Evolutionary conservation across 2,113 vertebrate species (phyloP).

Genomic region (Piliocolobus tephrosceles): DNA sequence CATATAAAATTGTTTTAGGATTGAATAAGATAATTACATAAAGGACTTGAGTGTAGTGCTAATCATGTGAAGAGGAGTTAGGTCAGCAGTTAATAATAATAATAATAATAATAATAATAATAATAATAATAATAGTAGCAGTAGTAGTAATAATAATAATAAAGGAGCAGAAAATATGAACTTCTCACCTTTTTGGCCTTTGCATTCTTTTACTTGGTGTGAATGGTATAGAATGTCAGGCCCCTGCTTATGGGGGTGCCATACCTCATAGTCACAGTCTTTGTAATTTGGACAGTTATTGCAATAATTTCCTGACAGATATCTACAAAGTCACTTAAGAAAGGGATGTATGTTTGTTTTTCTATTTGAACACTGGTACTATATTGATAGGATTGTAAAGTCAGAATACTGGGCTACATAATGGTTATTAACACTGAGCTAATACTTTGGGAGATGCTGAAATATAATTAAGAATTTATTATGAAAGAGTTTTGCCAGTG

Average conservation of each 20-base stretch:
- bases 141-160: background rate
- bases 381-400: background rate
- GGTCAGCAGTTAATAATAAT: background rate
- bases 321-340: background rate
- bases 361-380: background rate
- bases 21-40: background rate
- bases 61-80: background rate
- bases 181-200: background rate
- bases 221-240: background rate
- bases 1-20: background rate
- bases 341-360: background rate
- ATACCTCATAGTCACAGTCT: background rate
- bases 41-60: background rate
- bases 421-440: background rate
- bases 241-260: background rate
- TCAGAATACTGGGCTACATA: background rate
- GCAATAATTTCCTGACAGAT: background rate
- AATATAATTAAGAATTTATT: background rate
- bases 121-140: background rate
- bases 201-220: background rate
- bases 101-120: background rate
- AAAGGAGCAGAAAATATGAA: background rate
- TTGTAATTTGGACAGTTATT: background rate
- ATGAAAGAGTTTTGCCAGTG: background rate
- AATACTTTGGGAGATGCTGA: background rate